Conservation (phyloP, 2,797 vertebrate genomes). For the Chiroxiphia lanceolata region DNA sequence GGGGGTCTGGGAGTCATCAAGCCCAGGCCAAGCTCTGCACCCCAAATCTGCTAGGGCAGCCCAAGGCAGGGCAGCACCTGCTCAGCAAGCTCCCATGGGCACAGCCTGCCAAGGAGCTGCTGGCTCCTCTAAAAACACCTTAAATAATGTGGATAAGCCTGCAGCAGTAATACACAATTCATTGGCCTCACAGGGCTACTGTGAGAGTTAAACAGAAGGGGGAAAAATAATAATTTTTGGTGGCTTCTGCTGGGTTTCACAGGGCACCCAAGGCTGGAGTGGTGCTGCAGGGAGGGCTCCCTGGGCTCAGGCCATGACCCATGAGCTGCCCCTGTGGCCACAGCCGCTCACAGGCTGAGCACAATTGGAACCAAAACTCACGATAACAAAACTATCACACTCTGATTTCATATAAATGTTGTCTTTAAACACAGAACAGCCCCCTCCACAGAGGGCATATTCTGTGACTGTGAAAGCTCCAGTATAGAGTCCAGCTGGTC, state of each 20-base stretch:
- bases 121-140: not conserved
- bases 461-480: not conserved
- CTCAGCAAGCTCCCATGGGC: fast-evolving
- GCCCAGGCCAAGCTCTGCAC: fast-evolving
- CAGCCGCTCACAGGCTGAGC: fast-evolving
- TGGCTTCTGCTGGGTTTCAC: fast-evolving
- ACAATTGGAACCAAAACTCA: fast-evolving
- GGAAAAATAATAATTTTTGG: too few species aligned
- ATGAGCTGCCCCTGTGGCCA: fast-evolving
- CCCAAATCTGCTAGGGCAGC: fast-evolving
- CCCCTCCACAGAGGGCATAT: too few species aligned
- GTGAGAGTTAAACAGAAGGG: not conserved
- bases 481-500: not conserved
- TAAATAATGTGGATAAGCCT: fast-evolving
- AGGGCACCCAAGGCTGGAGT: too few species aligned
- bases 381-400: fast-evolving
- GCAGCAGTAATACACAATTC: not conserved
- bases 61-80: fast-evolving
- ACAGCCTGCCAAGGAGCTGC: fast-evolving
- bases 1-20: not conserved
- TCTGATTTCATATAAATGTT: not conserved
- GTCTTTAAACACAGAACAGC: not conserved
- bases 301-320: fast-evolving
- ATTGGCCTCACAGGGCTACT: not conserved
- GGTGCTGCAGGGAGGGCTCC: fast-evolving